Conservation (phyloP, 1,140 invertebrate genomes). For the Akabosia matsudoensis region DNA sequence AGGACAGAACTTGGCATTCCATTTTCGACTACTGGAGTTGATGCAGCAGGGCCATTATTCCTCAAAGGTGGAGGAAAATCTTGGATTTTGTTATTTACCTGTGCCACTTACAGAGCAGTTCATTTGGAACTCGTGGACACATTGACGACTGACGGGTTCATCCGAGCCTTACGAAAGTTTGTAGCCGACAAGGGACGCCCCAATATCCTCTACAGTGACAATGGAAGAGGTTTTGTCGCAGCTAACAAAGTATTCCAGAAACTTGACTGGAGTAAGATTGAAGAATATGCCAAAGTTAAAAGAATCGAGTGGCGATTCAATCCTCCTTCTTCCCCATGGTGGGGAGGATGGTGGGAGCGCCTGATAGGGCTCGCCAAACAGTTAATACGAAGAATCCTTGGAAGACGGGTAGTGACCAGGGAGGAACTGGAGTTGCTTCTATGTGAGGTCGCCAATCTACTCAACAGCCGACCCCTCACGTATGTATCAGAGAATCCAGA, state of each 20-base stretch:
- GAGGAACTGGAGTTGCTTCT: slow-evolving; percentile 50
- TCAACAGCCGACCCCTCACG: slow-evolving; percentile 51
- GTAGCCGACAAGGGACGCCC: slow-evolving; percentile 23
- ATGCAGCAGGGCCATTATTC: slow-evolving; percentile 49
- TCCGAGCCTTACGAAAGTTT: slow-evolving; percentile 29
- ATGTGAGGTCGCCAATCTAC: slow-evolving; percentile 47
- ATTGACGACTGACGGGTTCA: slow-evolving; percentile 33
- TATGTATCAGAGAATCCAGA: slow-evolving; percentile 47
- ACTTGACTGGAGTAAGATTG: background rate
- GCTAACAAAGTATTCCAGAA: background rate
- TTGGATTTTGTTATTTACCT: slow-evolving; percentile 52
- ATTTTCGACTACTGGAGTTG: slow-evolving; percentile 49
- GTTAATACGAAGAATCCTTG: slow-evolving; percentile 30
- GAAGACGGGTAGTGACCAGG: slow-evolving; percentile 44
- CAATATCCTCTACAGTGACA: slow-evolving; percentile 32
- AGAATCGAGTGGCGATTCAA: background rate
- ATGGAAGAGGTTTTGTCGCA: slow-evolving; percentile 26
- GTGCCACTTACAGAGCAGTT: slow-evolving; percentile 43
- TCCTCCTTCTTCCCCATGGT: background rate
- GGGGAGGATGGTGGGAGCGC: slow-evolving; percentile 2
- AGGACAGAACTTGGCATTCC: slow-evolving; percentile 44
- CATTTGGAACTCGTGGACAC: slow-evolving; percentile 42
- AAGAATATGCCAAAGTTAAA: background rate
- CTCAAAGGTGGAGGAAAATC: slow-evolving; percentile 46
- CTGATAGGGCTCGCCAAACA: background rate